Conservation (phyloP, 2,888 invertebrate genomes). For the Tortrix viridana region DNA sequence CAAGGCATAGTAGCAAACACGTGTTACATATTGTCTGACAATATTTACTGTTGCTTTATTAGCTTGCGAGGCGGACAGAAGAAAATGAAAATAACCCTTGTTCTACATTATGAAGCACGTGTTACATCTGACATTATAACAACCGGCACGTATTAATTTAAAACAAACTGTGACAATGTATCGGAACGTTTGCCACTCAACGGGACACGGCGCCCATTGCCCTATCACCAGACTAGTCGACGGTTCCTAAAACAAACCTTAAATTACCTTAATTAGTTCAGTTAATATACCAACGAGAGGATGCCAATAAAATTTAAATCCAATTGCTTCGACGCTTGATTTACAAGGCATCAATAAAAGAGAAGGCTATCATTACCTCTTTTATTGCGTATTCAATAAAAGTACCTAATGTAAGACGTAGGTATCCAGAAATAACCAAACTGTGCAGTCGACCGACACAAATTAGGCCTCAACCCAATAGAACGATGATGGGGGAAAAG, state of each 20-base stretch:
- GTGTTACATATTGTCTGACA: constrained; percentile 82
- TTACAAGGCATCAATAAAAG: constrained; percentile 83
- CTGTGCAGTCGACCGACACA: constrained; percentile 49
- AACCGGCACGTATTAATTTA: constrained; percentile 57
- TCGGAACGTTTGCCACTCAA: constrained; percentile 31
- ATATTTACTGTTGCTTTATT: constrained; percentile 80
- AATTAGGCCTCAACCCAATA: constrained; percentile 46
- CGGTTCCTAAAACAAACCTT: constrained; percentile 41
- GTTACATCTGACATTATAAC: constrained; percentile 47
- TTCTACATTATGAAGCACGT: constrained; percentile 66
- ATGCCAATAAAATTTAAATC: constrained; percentile 79
- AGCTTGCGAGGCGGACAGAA: constrained; percentile 65
- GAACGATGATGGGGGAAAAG: constrained; percentile 19
- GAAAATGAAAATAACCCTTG: constrained; percentile 68
- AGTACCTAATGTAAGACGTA: constrained; percentile 64
- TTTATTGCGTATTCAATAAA: constrained; percentile 81
- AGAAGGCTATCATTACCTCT: constrained; percentile 77
- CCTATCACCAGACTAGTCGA: constrained; percentile 23
- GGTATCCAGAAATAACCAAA: constrained; percentile 61
- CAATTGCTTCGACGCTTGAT: constrained; percentile 79
- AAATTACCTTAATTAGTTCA: constrained; percentile 65
- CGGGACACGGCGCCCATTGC: constrained; percentile 35
- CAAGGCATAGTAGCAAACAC: constrained; percentile 76
- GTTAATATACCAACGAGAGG: constrained; percentile 68
- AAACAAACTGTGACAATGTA: constrained; percentile 52